These are phyloP conservation scores for Laticauda laticaudata DNA, from an alignment of 2,113 vertebrate species.

Conservation along the genomic window DNA sequence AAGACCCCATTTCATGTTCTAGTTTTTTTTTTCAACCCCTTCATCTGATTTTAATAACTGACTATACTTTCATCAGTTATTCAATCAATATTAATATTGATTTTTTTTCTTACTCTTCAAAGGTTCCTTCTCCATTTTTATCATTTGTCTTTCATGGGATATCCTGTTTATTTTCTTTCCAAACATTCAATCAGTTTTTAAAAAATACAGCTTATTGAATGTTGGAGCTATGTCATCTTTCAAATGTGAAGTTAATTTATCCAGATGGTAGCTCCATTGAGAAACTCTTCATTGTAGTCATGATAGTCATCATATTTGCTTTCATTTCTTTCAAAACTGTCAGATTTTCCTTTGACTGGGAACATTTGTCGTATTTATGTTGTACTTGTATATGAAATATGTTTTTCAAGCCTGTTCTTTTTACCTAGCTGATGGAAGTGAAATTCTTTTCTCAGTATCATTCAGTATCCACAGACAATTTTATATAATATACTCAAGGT, in stretches of 20 bases:
- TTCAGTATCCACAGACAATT: conserved; percentile 20
- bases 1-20: background rate
- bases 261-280: background rate
- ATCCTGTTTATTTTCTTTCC: background rate
- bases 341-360: background rate
- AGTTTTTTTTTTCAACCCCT: background rate
- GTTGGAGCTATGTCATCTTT: background rate
- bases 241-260: background rate
- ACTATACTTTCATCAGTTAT: background rate
- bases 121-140: background rate
- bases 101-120: background rate
- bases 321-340: background rate
- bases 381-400: conserved; percentile 12
- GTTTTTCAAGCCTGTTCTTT: background rate
- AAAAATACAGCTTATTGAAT: background rate
- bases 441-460: conserved; percentile 22
- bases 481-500: conserved; percentile 39
- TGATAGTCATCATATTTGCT: background rate
- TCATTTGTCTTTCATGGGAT: background rate
- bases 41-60: background rate
- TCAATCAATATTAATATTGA: background rate
- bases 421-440: background rate
- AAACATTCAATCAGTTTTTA: background rate
- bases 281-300: background rate
- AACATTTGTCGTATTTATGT: background rate